Percentiles rank a stretch among this genome's conserved stretches.
These are phyloP conservation scores for Rafetus swinhoei DNA, from an alignment of 2,113 vertebrate genomes.

Conservation along the genomic window DNA sequence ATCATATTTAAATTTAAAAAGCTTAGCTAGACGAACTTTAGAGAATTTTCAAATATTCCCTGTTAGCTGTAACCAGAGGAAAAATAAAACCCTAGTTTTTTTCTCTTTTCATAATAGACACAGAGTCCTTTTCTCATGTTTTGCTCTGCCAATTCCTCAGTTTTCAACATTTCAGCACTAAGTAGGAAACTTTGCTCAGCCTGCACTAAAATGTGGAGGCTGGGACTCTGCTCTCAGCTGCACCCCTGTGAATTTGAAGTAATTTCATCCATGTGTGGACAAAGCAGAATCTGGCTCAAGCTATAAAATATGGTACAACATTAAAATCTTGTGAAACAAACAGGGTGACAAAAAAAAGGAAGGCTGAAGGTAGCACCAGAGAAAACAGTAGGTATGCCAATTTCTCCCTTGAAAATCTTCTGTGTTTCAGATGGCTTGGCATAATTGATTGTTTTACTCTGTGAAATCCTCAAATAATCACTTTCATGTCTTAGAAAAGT, in stretches of 20 bases:
- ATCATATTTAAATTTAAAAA: slow-evolving; percentile 35
- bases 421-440: slow-evolving; percentile 43
- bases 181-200: background rate
- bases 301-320: background rate
- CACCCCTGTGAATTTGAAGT: background rate
- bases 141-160: background rate
- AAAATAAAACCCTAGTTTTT: slow-evolving; percentile 31
- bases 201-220: background rate
- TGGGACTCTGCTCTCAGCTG: slow-evolving; percentile 1
- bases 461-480: background rate
- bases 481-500: slow-evolving; percentile 34
- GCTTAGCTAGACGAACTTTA: background rate
- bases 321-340: background rate
- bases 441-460: slow-evolving; percentile 18
- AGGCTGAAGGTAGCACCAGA: slow-evolving; percentile 38
- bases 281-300: background rate
- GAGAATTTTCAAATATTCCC: slow-evolving; percentile 44
- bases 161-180: slow-evolving; percentile 19
- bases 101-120: slow-evolving; percentile 18
- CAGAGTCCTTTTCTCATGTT: slow-evolving; percentile 41
- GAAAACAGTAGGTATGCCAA: slow-evolving; percentile 12
- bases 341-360: slow-evolving; percentile 1
- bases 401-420: slow-evolving; percentile 31
- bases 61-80: slow-evolving; percentile 23
- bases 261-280: background rate